Base-by-base conservation (phyloP, 2,888 invertebrate genomes). In the Lycophotia porphyrea region DNA sequence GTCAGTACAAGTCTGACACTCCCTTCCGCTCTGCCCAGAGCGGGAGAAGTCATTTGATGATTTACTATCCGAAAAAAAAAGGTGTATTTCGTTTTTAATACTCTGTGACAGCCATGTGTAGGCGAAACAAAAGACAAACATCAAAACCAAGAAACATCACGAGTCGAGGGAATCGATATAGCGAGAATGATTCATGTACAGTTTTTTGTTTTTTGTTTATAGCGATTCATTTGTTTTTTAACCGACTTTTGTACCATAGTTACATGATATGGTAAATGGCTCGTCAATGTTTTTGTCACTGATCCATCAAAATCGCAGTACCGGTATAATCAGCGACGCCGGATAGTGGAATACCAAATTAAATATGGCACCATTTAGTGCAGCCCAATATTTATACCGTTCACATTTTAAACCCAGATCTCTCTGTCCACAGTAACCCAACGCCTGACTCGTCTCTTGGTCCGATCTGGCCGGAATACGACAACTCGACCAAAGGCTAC, bases 371-470 rank as follows among this genome's bases (percentile, higher is more conserved):
- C 31, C 21, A 31, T 60, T 34, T 60, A 21, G 21, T 60, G 21
- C 5, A 34, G 21, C 21, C 34, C 5, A 60, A 8, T n/a, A 63
- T 15, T 7, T 0, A 39, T 18, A 18, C n/a, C n/a, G n/a, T 39
- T n/a, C n/a, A 39, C n/a, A 21, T n/a, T 74, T 60, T 31, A 2
- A 44, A n/a, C 34, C 27, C 11, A 34, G 5, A 36, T 9, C 15
- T 36, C 58, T n/a, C 49, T 65, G 63, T 82, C 90, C 89, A 21
- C 90, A 95, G 95, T 0, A 93, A 90, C 24, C 94, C 95, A 21
- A 95, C 95, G 0, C 94, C 95, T 1, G 92, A 93, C 58, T 15
- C 81, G 0, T 85, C 91, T 0, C 86, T 93, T 5, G 92, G 91
- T 4, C 87, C 89, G 3, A 85, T 36, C 2, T 95, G 95, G 94